phyloP scores from a whole-genome alignment of 2,113 vertebrate species.

The Typhlomys cinereus region DNA sequence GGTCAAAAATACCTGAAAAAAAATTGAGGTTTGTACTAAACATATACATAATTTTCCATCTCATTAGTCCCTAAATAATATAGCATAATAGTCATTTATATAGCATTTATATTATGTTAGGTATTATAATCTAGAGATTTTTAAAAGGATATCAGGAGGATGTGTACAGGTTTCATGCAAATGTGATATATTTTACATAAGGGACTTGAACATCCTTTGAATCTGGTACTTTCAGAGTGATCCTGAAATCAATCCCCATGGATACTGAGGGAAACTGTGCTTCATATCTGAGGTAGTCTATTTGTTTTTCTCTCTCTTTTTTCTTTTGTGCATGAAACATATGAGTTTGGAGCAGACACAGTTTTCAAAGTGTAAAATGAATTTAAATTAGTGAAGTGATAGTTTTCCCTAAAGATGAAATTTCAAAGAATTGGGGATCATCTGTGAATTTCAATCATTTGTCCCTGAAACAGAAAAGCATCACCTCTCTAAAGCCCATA shows the following conservation, averaged over 20 bases:
- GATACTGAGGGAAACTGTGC: not conserved
- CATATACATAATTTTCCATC: not conserved
- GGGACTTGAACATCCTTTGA: not conserved
- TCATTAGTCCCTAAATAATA: not conserved
- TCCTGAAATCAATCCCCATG: not conserved
- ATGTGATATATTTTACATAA: not conserved
- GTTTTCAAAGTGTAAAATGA: slow-evolving; percentile 32
- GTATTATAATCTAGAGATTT: not conserved
- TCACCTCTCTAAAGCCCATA: not conserved
- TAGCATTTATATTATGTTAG: not conserved
- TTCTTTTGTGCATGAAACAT: not conserved
- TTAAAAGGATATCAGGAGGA: not conserved
- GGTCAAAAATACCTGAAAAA: not conserved
- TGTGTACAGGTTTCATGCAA: not conserved
- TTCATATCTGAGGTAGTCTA: not conserved
- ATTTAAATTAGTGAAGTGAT: not conserved
- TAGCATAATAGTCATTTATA: not conserved
- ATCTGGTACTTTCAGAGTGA: not conserved
- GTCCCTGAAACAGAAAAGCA: slow-evolving; percentile 1
- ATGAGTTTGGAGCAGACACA: not conserved
- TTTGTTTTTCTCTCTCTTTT: not conserved
- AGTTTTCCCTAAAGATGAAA: not conserved
- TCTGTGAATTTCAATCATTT: not conserved
- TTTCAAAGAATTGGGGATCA: not conserved
- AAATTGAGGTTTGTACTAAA: not conserved